Base-by-base conservation (phyloP, 2,888 invertebrate species). In the Andrena camellia region DNA sequence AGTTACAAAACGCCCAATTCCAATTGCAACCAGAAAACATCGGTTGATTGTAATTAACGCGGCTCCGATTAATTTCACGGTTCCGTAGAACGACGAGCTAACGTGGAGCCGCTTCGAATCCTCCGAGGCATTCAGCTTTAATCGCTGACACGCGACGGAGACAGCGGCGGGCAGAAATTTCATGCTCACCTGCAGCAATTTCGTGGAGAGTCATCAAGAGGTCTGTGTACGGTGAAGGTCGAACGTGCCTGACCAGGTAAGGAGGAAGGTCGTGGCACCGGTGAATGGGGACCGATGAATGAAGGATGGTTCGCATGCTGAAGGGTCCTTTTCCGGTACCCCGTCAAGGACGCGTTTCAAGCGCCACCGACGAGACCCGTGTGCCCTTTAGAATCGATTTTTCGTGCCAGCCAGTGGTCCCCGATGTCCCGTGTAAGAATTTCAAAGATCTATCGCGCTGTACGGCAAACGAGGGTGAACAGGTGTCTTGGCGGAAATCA, bases 221-320 rank as follows among this genome's bases (percentile, higher is more conserved):
- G 57, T 72, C 75, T 50, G 67, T 63, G 31, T 52, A 84, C 33
- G 50, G 62, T 29, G 77, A 78, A 77, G 71, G 76, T 71, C 64
- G 62, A 67, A 60, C 54, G 71, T 68, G 76, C 35, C 70, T 74
- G 67, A 67, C 71, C 74, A 80, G 80, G 80, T 83, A 84, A 80
- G 77, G 68, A 78, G 42, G 60, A 63, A 71, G 75, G 78, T 78
- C 74, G 74, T 31, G 59, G 50, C 42, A 42, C n/a, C 26, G 50
- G 48, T 74, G 81, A 82, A 83, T 83, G 82, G 76, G 67, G 70
- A 69, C 35, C 67, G 59, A 80, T 83, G 81, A 85, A 81, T 78
- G 76, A 79, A 79, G 62, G 54, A n/a, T 59, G 71, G 64, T 69
- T 69, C 42, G 78, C 70, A 59, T 63, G 72, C 57, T 76, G 48